Percentiles rank a stretch among this genome's conserved stretches.
Evolutionary conservation across 2,797 vertebrate genomes (phyloP).

Genomic region (Silurus aristotelis): DNA sequence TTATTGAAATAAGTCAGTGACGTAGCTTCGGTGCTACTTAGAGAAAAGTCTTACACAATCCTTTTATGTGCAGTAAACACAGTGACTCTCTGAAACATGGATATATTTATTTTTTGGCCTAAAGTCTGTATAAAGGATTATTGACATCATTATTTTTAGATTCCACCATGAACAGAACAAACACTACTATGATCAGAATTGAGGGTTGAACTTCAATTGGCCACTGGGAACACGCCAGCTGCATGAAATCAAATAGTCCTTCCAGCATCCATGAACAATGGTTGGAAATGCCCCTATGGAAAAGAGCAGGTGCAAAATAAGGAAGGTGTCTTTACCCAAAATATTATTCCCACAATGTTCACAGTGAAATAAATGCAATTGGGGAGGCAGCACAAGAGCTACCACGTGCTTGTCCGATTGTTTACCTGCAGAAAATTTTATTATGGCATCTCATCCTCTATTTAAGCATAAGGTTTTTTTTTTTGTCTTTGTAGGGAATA

Average conservation of each 20-base stretch:
- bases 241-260: constrained; percentile 23
- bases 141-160: constrained; percentile 26
- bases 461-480: background rate
- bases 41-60: background rate
- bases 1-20: constrained; percentile 44
- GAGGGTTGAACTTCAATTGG: background rate
- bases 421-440: background rate
- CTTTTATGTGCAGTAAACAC: background rate
- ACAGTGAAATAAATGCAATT: background rate
- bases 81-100: constrained; percentile 5
- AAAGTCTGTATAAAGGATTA: constrained; percentile 38
- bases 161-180: constrained; percentile 26
- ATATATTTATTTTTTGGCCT: constrained; percentile 17
- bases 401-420: background rate
- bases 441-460: background rate
- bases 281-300: background rate
- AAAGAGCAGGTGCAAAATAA: background rate
- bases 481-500: background rate
- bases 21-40: constrained; percentile 15
- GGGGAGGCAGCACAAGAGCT: background rate
- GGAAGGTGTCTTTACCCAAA: background rate
- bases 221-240: background rate
- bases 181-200: constrained; percentile 15
- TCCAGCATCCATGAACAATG: background rate
- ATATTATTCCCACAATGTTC: background rate